Evolutionary conservation across 2,113 vertebrate species (phyloP).

Genomic region (Passer montanus): DNA sequence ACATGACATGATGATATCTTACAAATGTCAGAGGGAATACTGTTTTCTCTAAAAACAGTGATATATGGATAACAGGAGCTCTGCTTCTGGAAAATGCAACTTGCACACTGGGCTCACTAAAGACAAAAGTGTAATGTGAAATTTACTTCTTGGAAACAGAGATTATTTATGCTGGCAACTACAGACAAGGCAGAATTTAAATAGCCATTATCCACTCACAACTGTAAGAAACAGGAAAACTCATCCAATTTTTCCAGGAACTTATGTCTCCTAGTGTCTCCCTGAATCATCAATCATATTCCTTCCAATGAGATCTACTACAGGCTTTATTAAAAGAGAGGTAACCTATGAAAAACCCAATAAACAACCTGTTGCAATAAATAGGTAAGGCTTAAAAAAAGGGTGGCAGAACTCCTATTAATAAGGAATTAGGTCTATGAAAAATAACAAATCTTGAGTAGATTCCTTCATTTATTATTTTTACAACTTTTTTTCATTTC

Average conservation of each 20-base stretch:
- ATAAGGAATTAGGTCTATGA: not conserved
- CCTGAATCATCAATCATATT: conserved; percentile 17
- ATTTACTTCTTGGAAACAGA: conserved; percentile 22
- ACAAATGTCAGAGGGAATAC: conserved; percentile 8
- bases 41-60: conserved; percentile 35
- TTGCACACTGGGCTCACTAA: not conserved
- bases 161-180: conserved; percentile 44
- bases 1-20: not conserved
- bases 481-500: not conserved
- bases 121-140: not conserved
- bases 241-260: conserved; percentile 40
- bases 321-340: not conserved
- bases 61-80: not conserved
- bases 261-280: conserved; percentile 7
- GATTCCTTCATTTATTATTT: not conserved
- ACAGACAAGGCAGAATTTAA: conserved; percentile 29
- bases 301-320: not conserved
- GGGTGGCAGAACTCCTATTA: not conserved
- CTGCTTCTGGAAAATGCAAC: not conserved
- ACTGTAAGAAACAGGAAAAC: conserved; percentile 19
- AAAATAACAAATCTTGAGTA: not conserved
- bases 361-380: not conserved
- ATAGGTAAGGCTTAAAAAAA: not conserved
- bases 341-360: not conserved
- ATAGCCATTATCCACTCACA: conserved; percentile 24